A percentile compares a stretch with the other conserved stretches of the same genome.
Evolutionary conservation across 2,888 invertebrate genomes (phyloP).

Genomic region (Ennomos fuscantarius): DNA sequence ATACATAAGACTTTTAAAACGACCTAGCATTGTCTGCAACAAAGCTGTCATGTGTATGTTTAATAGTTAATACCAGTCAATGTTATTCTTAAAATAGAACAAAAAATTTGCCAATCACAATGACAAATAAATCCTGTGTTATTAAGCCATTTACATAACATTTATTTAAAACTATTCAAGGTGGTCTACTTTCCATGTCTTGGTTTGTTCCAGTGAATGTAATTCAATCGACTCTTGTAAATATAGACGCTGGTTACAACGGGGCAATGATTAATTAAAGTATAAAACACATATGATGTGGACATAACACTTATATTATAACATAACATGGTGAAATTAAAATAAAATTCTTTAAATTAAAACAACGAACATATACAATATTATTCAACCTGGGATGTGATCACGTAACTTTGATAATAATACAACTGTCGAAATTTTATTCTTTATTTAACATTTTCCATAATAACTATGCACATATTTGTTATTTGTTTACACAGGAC

Average conservation of each 20-base stretch:
- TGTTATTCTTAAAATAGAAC: conserved; percentile 25
- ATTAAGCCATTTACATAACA: conserved; percentile 31
- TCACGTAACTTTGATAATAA: no score
- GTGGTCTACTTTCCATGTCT: conserved; percentile 47
- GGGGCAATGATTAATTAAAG: conserved; percentile 18
- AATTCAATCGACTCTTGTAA: conserved; percentile 17
- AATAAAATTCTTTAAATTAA: conserved; percentile 84
- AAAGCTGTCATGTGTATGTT: conserved; percentile 22
- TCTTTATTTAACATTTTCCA: no score
- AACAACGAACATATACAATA: conserved; percentile 75
- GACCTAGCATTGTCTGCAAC: conserved; percentile 13
- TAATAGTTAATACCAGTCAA: background rate
- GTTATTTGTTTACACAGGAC: no score
- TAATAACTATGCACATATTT: no score
- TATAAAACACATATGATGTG: conserved; percentile 57
- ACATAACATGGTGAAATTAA: conserved; percentile 81
- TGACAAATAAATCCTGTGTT: conserved; percentile 26
- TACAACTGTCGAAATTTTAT: no score
- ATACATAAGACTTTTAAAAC: no score
- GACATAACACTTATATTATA: conserved; percentile 83
- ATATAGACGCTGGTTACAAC: conserved; percentile 7
- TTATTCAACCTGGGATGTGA: no score
- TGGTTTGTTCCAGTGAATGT: conserved; percentile 25
- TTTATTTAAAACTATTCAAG: conserved; percentile 43
- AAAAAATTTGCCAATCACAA: conserved; percentile 19